Percentiles rank a stretch among this genome's conserved stretches.
Evolutionary conservation across 2,113 vertebrate genomes (phyloP).

Genomic region (Hippocampus barbouri): DNA sequence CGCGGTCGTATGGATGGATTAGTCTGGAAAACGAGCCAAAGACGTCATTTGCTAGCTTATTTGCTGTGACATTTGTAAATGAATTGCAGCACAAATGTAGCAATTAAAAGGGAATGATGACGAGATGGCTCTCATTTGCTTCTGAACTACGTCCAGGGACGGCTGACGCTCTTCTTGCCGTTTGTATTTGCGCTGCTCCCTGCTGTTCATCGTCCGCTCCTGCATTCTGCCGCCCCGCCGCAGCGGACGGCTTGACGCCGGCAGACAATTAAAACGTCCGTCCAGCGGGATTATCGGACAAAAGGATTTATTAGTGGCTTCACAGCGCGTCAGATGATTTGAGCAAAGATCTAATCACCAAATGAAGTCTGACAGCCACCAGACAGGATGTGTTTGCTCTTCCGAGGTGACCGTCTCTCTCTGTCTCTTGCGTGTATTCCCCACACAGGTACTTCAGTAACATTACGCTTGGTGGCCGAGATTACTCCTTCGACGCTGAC

Average conservation of each 20-base stretch:
- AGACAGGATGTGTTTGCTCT: conserved; percentile 20
- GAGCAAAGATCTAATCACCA: conserved; percentile 50
- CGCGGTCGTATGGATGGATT: not conserved
- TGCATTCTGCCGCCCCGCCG: conserved; percentile 45
- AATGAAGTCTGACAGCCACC: conserved; percentile 38
- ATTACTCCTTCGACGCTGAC: conserved; percentile 89
- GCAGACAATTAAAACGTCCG: conserved; percentile 45
- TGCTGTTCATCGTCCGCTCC: conserved; percentile 62
- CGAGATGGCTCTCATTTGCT: conserved; percentile 37
- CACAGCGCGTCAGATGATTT: conserved; percentile 54
- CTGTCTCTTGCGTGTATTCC: conserved; percentile 3
- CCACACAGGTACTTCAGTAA: conserved; percentile 87
- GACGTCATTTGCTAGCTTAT: conserved; percentile 25
- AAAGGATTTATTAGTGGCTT: conserved; percentile 41
- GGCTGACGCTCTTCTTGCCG: conserved; percentile 27
- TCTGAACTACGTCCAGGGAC: conserved; percentile 31
- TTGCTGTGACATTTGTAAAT: conserved; percentile 29
- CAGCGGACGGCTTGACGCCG: conserved; percentile 42
- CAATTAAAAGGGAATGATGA: conserved; percentile 41
- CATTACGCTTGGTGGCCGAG: conserved; percentile 87
- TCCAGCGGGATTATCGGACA: conserved; percentile 46
- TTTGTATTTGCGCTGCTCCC: conserved; percentile 55
- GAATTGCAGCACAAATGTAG: conserved; percentile 20
- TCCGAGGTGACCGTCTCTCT: conserved; percentile 2
- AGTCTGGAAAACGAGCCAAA: conserved; percentile 18